These are phyloP conservation scores for Brassicogethes aeneus DNA, from an alignment of 2,888 invertebrate genomes.

Conservation along the genomic window DNA sequence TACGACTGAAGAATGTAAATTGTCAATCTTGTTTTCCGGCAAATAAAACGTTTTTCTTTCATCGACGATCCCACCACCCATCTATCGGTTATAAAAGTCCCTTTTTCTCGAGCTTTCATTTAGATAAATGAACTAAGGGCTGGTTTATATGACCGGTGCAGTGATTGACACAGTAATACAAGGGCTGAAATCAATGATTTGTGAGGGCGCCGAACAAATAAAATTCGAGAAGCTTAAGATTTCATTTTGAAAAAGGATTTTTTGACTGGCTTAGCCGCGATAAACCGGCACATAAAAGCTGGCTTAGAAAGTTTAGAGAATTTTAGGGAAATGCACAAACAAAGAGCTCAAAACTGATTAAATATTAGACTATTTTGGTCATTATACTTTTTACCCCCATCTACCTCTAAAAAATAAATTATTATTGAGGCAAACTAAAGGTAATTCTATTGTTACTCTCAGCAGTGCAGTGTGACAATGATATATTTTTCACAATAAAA, in stretches of 20 bases:
- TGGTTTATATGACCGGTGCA: neutral
- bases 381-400: no score
- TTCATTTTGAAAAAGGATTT: neutral
- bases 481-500: no score
- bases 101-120: slow-evolving; percentile 1
- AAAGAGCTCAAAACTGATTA: no score
- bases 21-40: neutral
- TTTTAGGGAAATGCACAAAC: no score
- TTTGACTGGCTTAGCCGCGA: no score
- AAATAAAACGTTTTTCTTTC: slow-evolving; percentile 2
- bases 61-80: neutral
- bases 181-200: slow-evolving; percentile 3
- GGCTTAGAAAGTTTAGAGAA: no score
- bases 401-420: no score
- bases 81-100: slow-evolving; percentile 1
- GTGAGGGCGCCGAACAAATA: neutral
- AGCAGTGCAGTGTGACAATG: no score
- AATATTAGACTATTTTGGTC: no score
- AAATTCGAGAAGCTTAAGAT: neutral
- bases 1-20: neutral
- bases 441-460: no score
- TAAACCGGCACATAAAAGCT: no score
- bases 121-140: neutral
- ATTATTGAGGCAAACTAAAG: no score
- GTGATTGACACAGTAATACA: slow-evolving; percentile 2